A percentile compares a stretch with the other conserved stretches of the same genome.
Conservation (phyloP, 2,113 vertebrate species). For the Mormoops blainvillei region DNA sequence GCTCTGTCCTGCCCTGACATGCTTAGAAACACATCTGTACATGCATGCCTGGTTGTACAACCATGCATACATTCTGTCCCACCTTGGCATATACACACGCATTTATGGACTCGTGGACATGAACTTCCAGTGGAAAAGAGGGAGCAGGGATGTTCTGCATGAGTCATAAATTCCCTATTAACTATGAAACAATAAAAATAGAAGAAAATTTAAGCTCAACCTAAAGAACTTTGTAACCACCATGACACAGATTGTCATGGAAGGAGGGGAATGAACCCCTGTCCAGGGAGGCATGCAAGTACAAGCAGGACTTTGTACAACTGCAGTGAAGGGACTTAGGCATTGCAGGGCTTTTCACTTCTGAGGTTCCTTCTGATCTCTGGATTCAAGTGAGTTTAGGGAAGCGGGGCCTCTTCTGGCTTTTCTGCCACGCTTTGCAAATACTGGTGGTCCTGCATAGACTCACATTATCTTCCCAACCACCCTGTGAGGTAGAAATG, state of each 20-base stretch:
- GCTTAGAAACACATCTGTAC: background rate
- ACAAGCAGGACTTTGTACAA: background rate
- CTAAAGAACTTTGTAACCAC: background rate
- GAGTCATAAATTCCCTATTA: background rate
- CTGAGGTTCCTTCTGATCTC: background rate
- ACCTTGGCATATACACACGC: background rate
- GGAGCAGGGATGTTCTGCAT: background rate
- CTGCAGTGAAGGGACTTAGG: background rate
- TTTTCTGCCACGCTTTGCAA: background rate
- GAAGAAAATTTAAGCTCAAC: background rate
- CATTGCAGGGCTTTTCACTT: background rate
- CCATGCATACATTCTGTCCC: background rate
- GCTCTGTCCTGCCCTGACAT: background rate
- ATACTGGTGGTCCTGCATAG: background rate
- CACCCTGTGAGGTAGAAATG: fast-evolving
- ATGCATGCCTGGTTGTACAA: too few relatives aligned
- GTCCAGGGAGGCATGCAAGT: background rate
- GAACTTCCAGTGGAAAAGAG: background rate
- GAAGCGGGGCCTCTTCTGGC: background rate
- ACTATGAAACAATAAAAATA: background rate
- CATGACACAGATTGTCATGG: background rate
- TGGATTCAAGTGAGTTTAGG: background rate
- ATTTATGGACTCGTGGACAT: fast-evolving
- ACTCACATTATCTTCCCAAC: background rate
- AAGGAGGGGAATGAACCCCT: background rate